These are phyloP conservation scores for Apistogramma diplotaenia DNA, from an alignment of 2,113 vertebrate species.

Conservation along the genomic window DNA sequence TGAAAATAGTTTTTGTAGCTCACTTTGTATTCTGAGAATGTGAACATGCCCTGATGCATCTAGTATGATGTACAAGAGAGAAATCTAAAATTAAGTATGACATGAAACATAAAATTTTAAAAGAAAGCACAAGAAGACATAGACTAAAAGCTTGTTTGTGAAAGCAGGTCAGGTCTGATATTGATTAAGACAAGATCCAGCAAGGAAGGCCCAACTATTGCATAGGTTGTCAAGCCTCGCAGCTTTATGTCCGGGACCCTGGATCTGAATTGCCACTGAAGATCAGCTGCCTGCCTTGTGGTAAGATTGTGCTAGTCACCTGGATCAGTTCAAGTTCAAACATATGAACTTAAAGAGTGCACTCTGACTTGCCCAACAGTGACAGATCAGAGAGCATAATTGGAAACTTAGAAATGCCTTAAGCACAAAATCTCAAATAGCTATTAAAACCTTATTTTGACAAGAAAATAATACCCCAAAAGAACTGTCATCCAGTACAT, in stretches of 20 bases:
- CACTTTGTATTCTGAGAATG: not conserved
- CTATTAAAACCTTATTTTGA: not conserved
- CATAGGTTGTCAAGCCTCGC: not conserved
- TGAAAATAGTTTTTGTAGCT: no score
- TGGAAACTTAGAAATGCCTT: not conserved
- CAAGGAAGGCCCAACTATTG: not conserved
- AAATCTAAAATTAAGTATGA: not conserved
- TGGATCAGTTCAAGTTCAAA: not conserved
- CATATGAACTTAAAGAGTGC: not conserved
- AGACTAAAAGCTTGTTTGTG: not conserved
- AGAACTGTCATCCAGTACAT: not conserved
- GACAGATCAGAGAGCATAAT: not conserved
- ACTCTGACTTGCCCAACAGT: not conserved
- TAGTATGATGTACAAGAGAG: not conserved
- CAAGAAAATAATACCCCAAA: not conserved
- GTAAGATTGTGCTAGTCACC: not conserved
- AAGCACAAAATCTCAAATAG: not conserved
- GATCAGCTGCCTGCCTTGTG: not conserved
- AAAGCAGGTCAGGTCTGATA: not conserved
- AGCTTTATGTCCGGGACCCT: not conserved
- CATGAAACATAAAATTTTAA: not conserved
- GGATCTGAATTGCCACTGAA: not conserved
- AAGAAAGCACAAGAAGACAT: not conserved
- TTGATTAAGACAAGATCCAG: not conserved
- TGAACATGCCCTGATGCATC: not conserved